Base-by-base conservation (phyloP, 2,113 vertebrate genomes). In the Thymallus thymallus region DNA sequence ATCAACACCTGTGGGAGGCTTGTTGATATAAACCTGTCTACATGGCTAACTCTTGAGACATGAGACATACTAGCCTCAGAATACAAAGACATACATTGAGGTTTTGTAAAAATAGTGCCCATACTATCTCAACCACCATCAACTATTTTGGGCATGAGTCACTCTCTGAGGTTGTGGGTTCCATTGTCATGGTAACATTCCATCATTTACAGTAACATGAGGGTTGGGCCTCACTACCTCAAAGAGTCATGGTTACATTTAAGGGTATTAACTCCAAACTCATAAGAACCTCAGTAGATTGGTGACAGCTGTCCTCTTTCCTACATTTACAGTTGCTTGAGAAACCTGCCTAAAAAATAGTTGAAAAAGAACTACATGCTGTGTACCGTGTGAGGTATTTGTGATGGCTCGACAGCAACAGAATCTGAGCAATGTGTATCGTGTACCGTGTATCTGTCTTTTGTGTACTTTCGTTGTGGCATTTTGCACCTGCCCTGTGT, bases 141-240 rank as follows among this genome's bases (percentile, higher is more conserved):
- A 14, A 51, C 3, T 16, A 51, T 18, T 51, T 14, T 18, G 48
- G 16, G 14, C 18, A 70, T 56, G 68, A 75, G 41, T 77, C 71
- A 78, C 18, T 62, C 56, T 64, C n/a, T 71, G 45, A 7, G 60
- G 29, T 81, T 83, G 66, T 73, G 32, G 30, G 4, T 9, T 78
- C 23, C 7, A 68, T 82, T 73, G 77, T 72, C 82, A 76, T 87
- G 85, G 86, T 79, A 58, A 87, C 80, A 26, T 67, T 75, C 51
- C 72, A 74, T 30, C 9, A 30, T 24, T 72, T 56, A 35, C 48
- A 35, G 1, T 30, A 75, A 61, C 46, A 51, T 58, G 4, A 3
- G 66, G 55, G 48, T 13, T 63, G 71, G 20, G n/a, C 30, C 71
- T 76, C 48, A 45, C 24, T 58, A 23, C 71, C 69, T 76, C 46